Percentiles rank a stretch among this genome's conserved stretches.
Conservation (phyloP, 92 coral and sea anemone species). For the Porites lobata region DNA sequence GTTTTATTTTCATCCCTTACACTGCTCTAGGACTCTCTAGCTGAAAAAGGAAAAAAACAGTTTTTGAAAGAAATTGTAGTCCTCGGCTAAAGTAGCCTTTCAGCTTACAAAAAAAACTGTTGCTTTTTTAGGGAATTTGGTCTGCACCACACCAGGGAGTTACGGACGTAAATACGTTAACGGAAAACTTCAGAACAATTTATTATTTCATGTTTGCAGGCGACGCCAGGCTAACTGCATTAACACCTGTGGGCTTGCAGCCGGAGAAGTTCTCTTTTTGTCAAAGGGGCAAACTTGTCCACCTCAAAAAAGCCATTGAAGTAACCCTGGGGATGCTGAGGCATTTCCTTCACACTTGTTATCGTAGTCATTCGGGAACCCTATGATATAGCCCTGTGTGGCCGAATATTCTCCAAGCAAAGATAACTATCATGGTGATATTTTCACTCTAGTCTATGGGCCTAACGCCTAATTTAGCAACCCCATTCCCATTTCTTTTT, state of each 20-base stretch:
- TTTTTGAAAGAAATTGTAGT: too few species aligned
- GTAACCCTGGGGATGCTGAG: not conserved
- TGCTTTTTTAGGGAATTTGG: not conserved
- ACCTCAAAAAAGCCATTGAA: slow-evolving; percentile 1
- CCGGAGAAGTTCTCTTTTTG: slow-evolving; percentile 19
- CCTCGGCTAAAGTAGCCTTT: not conserved
- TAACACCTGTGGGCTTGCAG: slow-evolving; percentile 41
- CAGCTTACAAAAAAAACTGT: not conserved
- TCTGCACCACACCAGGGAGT: not conserved
- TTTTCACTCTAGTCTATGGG: not conserved
- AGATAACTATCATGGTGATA: not conserved
- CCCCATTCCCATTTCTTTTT: not conserved
- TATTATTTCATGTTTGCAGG: slow-evolving; percentile 35
- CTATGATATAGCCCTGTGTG: not conserved
- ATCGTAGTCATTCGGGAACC: not conserved
- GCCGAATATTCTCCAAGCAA: not conserved
- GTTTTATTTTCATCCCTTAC: not conserved
- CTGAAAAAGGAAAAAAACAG: too few species aligned
- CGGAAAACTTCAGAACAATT: slow-evolving; percentile 3
- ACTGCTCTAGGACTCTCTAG: too few species aligned
- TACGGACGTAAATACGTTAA: not conserved
- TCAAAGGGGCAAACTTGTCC: not conserved
- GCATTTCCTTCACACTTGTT: slow-evolving; percentile 21
- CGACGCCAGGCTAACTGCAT: slow-evolving; percentile 15
- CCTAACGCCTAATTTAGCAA: slow-evolving; percentile 9